A percentile compares a stretch with the other conserved stretches of the same genome.
Evolutionary conservation across 2,797 vertebrate species (phyloP).

Genomic region (Peromyscus aztecus): DNA sequence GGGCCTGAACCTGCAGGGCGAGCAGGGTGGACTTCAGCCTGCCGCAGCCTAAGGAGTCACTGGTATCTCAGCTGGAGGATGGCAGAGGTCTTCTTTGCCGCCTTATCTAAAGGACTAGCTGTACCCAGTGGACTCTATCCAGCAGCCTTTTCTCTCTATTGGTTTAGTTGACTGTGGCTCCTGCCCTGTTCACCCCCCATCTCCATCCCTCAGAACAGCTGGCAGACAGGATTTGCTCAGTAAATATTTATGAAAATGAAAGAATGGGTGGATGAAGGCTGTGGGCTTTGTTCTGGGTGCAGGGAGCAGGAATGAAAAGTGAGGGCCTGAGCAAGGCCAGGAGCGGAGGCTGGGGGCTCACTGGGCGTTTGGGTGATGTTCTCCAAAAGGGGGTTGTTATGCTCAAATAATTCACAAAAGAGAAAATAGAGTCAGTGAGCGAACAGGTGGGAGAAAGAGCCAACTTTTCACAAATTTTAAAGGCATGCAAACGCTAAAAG

Average conservation of each 20-base stretch:
- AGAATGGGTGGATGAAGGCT: neutral
- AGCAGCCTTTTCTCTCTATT: neutral
- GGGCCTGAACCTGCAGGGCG: neutral
- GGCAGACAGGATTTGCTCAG: neutral
- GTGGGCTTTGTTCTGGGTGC: neutral
- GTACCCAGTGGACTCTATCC: neutral
- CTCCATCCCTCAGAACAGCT: neutral
- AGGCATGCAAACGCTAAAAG: neutral
- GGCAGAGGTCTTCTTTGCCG: neutral
- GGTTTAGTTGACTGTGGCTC: neutral
- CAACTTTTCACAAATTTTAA: neutral
- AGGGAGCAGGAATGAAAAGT: neutral
- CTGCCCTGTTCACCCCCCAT: neutral
- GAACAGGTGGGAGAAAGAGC: neutral
- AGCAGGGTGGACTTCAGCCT: neutral
- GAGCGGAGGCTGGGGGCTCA: neutral
- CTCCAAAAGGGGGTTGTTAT: neutral
- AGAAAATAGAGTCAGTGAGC: neutral
- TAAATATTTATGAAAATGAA: conserved; percentile 6
- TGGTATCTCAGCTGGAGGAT: neutral
- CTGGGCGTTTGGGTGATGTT: neutral
- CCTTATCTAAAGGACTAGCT: neutral
- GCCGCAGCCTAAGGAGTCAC: neutral
- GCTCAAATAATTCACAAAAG: neutral
- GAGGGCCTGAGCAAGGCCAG: neutral